phyloP scores from a whole-genome alignment of 2,797 vertebrate species.

The Silurus aristotelis region DNA sequence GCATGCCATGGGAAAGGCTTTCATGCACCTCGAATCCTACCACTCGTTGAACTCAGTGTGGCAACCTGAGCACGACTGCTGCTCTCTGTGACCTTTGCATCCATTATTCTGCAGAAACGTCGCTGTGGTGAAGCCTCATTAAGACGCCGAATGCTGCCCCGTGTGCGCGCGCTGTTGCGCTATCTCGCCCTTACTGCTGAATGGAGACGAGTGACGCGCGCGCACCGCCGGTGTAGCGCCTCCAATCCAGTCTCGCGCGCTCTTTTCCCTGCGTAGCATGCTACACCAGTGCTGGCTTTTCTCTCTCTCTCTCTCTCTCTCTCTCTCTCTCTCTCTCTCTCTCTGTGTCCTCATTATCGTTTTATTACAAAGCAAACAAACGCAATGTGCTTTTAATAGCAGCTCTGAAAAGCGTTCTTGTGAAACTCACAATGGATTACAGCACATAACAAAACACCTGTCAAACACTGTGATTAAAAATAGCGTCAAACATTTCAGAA shows the following conservation, averaged over 20 bases:
- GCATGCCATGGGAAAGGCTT: neutral
- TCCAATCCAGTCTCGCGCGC: neutral
- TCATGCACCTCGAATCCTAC: conserved; percentile 79
- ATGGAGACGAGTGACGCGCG: neutral
- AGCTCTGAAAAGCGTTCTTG: neutral
- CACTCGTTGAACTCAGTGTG: conserved; percentile 79
- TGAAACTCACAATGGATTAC: neutral
- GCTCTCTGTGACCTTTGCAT: conserved; percentile 79
- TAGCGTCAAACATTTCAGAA: neutral
- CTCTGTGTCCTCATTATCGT: neutral
- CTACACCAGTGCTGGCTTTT: neutral
- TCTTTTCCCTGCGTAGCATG: neutral
- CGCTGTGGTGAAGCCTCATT: neutral
- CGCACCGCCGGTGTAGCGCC: neutral
- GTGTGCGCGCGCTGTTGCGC: neutral
- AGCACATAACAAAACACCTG: neutral
- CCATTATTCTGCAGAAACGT: conserved; percentile 68
- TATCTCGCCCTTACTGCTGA: neutral
- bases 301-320: no score
- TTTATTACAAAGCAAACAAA: neutral
- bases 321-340: no score
- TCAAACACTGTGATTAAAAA: neutral
- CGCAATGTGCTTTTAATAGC: neutral
- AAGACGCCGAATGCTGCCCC: neutral
- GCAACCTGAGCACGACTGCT: conserved; percentile 84